These are phyloP conservation scores for Yoshiicerus persimilis DNA, from an alignment of 1,140 invertebrate species.

Conservation along the genomic window DNA sequence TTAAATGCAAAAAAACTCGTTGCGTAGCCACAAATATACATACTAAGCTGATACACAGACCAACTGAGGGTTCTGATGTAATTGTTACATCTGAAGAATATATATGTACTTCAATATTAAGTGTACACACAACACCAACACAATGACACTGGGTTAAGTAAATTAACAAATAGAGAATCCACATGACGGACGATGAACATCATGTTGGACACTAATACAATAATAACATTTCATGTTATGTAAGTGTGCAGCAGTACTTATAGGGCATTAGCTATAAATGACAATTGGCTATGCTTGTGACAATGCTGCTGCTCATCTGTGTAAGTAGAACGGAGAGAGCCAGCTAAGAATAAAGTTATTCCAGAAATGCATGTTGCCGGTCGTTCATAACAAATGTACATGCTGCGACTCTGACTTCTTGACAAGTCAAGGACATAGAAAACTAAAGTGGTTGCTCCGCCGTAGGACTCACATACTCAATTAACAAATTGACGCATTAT, in stretches of 20 bases:
- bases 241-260: neutral
- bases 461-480: neutral
- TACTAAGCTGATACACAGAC: neutral
- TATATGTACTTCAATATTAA: neutral
- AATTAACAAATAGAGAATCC: neutral
- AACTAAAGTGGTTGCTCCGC: conserved; percentile 14
- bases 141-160: neutral
- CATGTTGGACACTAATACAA: neutral
- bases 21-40: neutral
- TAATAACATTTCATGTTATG: neutral
- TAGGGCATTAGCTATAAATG: too few species aligned
- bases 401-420: conserved; percentile 6
- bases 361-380: neutral
- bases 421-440: conserved; percentile 22
- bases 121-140: neutral
- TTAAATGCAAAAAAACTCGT: neutral
- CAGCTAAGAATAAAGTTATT: neutral
- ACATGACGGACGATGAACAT: neutral
- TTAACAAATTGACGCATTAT: neutral
- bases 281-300: too few species aligned
- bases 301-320: neutral
- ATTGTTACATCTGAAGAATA: neutral
- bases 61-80: neutral
- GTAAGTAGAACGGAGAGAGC: neutral
- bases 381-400: neutral